Base-by-base conservation (phyloP, 92 coral and sea anemone genomes). In the Metridium senile region DNA sequence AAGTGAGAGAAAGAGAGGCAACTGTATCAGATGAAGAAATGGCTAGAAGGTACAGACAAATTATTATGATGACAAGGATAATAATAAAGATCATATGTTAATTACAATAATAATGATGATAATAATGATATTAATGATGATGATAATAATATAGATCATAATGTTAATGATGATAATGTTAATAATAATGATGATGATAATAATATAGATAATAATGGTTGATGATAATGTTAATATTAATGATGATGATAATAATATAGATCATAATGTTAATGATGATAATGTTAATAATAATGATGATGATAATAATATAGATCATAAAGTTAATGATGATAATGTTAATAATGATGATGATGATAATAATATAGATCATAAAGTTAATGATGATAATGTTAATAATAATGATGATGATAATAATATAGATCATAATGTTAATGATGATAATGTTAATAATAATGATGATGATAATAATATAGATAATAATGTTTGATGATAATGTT, bases 21-120 rank as follows among this genome's bases (percentile, higher is more conserved):
- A 85, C 93, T 27, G 95, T 94, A 18, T 91, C 98, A n/a, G 98
- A 91, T 62, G 97, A 89, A 58, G 94, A 94, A 79, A 94, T 94
- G 98, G 93, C 98, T 29, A 86, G 83, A 73, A 94, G 98, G 98
- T 94, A 67, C 32, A 33, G 59, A 23, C n/a, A 66, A 33, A 66
- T 66, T 8, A 33, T 31, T 16, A 9, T 54, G 61, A 17, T 54
- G 61, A 22, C 23, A 6, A 54, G 11, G 49, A 39, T 39, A 13
- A 39, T 39, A 39, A 13, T 39, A 39, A 13, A 4, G 49, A 39
- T 39, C n/a, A n/a, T n/a, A n/a, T n/a, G 49, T 4, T 39, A 13
- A 39, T 39, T 6, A 39, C 13, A 13, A 39, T 39, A 39, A 13
- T 39, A 39, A 13, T 39, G 49, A 39, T 39, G 49, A 39, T 39